Evolutionary conservation across 2,888 invertebrate species (phyloP).

Genomic region (Stictocephala bisonia): DNA sequence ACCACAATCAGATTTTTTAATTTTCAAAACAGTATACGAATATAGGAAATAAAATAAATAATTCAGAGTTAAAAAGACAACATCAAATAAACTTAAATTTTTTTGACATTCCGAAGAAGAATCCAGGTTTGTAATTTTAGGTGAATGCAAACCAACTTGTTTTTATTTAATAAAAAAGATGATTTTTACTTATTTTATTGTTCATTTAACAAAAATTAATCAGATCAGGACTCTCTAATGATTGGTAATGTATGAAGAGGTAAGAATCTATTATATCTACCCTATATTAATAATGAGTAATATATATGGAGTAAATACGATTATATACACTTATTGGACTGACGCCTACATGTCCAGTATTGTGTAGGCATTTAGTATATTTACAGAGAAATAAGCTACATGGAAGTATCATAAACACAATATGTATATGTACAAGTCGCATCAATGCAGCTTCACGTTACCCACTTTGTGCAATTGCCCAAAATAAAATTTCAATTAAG

Average conservation of each 20-base stretch:
- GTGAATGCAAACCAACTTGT: too few relatives aligned
- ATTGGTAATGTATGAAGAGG: conserved; percentile 14
- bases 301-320: conserved; percentile 46
- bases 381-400: conserved; percentile 24
- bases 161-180: too few relatives aligned
- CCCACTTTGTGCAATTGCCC: conserved; percentile 24
- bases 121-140: too few relatives aligned
- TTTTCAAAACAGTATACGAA: too few relatives aligned
- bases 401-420: conserved; percentile 20
- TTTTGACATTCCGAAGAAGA: too few relatives aligned
- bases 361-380: conserved; percentile 17
- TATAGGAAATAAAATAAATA: too few relatives aligned
- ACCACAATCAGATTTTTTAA: too few relatives aligned
- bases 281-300: conserved; percentile 31
- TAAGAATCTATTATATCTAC: conserved; percentile 28
- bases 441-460: background rate
- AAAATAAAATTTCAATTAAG: background rate
- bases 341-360: conserved; percentile 17
- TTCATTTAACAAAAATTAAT: too few relatives aligned
- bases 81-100: too few relatives aligned
- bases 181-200: too few relatives aligned
- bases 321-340: conserved; percentile 45
- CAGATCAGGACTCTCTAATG: conserved; percentile 24
- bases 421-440: conserved; percentile 33
- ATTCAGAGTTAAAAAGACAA: too few relatives aligned